Conservation (phyloP, 2,888 invertebrate species). For the Alcis repandata region DNA sequence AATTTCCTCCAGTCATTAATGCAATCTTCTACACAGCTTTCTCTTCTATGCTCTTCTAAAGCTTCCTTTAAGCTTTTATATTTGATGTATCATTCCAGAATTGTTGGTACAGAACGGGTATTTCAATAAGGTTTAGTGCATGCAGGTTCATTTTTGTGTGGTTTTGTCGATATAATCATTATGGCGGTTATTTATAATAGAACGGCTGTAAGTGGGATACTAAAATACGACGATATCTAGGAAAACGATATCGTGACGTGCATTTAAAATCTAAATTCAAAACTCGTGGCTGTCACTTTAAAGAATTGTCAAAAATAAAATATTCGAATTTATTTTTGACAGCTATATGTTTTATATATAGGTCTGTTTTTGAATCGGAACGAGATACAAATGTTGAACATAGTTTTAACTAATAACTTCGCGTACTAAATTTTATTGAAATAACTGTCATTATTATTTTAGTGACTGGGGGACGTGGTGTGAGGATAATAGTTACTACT, state of each 20-base stretch:
- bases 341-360: no score
- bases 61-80: conserved; percentile 62
- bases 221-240: neutral
- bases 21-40: conserved; percentile 67
- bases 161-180: conserved; percentile 27
- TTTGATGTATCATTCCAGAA: conserved; percentile 38
- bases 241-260: neutral
- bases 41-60: conserved; percentile 63
- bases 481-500: conserved; percentile 59
- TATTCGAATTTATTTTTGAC: neutral
- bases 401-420: neutral
- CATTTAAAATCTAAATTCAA: neutral
- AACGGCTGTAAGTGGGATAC: neutral
- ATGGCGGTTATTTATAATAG: neutral
- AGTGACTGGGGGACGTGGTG: conserved; percentile 81
- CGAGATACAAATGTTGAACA: neutral
- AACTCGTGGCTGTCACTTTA: neutral
- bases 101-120: conserved; percentile 44
- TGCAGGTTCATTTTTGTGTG: conserved; percentile 39
- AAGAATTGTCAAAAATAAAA: neutral
- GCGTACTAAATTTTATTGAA: conserved; percentile 61
- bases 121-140: conserved; percentile 67
- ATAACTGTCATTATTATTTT: conserved; percentile 52
- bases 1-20: conserved; percentile 76
- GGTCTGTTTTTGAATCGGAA: neutral